Base-by-base conservation (phyloP, 2,888 invertebrate genomes). In the Gortyna flavago region DNA sequence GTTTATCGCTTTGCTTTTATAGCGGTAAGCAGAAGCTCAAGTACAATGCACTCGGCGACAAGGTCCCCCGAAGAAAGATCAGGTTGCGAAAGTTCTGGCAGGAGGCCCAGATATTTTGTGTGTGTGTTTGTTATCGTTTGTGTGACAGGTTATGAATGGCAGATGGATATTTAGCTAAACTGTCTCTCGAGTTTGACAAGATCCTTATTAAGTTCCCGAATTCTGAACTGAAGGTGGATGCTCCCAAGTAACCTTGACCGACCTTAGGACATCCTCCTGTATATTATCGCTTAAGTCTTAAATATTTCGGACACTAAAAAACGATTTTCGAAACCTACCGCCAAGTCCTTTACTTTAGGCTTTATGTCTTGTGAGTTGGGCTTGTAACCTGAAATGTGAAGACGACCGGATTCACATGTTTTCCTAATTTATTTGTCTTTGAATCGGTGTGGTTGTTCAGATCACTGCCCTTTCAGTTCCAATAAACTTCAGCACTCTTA, bases 1-100 rank as follows among this genome's bases (percentile, higher is more conserved):
- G 57, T 76, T 51, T 75, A 75, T 79, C 68, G 62, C 54, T 64
- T 76, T 81, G 75, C 87, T 81, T 87, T 77, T 87, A 76, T 80
- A 85, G 62, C 51, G 44, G 66, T 73, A 75, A 86, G 84, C 84
- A 84, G 83, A 81, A 41, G 38, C 80, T 85, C 89, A 87, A 87
- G 87, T 87, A 88, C 89, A 83, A 83, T 87, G 87, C 89, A 89
- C 88, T 79, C 72, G 75, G 77, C 71, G 72, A 87, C 89, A 89
- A 87, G 86, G 86, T 84, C 86, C 48, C 41, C 61, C 66, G 75
- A 72, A 84, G 80, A 70, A 77, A 70, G 78, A 89, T 87, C 87
- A 77, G 77, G 87, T 87, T 87, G 81, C 87, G 75, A 67, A 77
- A 79, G 67, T 74, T 81, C 69, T 88, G 87, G 89, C 89, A 72